Evolutionary conservation across 2,888 invertebrate genomes (phyloP), one percentile per base, ranked within the genome.

Genomic region (Tachystola acroxantha): DNA sequence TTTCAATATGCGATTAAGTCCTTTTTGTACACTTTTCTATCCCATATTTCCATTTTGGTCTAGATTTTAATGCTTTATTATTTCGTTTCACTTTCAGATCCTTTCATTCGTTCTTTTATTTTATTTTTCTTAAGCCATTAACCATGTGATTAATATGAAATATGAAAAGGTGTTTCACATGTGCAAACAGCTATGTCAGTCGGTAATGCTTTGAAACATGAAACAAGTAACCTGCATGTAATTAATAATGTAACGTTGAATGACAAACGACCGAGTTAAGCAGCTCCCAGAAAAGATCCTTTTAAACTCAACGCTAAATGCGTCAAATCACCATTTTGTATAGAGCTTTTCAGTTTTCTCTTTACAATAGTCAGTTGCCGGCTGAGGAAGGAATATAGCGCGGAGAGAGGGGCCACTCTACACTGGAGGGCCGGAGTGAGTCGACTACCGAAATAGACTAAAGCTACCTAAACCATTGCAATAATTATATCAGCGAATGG

Each of bases 401-500:
- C 39, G 43, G 46, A 48, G 38, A 43, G 43, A 49, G 46, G 50
- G 70, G 22, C 66, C 78, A 50, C 39, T 39, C 52, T 67, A 66
- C 16, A 46, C 49, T 73, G 74, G 78, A 42, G 39, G 24, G 47
- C 48, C 45, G 55, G 51, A 53, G 63, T 73, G 77, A 78, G 63
- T 76, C 72, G 72, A 40, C 54, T 61, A 74, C 82, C 59, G 61
- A 77, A 81, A 84, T 84, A 84, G 80, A 77, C 61, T 65, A 64
- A 68, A 64, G 66, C 36, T 28, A 31, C 26, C 40, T 37, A 42
- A 38, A 39, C 34, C 76, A 56, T 69, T 74, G 80, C 78, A 82
- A 77, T 81, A 80, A 82, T 82, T 81, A 81, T 80, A 82, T 80
- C 81, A 80, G 73, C 76, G 67, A 69, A 74, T 60, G 64, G 58